These are phyloP conservation scores for Rhinogobius similis DNA, from an alignment of 2,113 vertebrate species.

Conservation along the genomic window DNA sequence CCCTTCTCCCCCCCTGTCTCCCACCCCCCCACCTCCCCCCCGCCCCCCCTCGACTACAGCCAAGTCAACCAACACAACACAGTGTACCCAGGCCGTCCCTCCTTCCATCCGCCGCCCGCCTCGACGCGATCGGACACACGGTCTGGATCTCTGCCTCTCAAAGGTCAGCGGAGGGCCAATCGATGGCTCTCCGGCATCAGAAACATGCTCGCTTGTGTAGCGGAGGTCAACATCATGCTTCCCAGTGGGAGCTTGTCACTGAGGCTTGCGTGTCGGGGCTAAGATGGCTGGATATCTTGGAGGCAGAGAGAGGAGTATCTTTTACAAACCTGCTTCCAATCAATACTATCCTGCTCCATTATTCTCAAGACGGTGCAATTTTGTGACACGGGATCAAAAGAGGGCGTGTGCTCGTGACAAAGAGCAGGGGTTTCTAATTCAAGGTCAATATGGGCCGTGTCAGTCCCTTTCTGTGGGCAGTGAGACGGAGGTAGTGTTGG, in stretches of 20 bases:
- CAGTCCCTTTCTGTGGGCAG: conserved; percentile 32
- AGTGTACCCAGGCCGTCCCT: conserved; percentile 4
- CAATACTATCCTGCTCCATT: conserved; percentile 84
- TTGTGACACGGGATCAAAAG: conserved; percentile 73
- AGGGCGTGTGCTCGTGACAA: conserved; percentile 78
- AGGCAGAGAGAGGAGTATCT: conserved; percentile 81
- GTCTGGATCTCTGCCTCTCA: conserved; percentile 68
- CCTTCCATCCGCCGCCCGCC: conserved; percentile 8
- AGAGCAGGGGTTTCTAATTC: conserved; percentile 78
- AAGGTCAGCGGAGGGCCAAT: conserved; percentile 83
- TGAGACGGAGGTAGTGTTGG: not conserved
- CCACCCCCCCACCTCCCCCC: not conserved
- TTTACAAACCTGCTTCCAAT: conserved; percentile 80
- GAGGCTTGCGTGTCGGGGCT: conserved; percentile 18
- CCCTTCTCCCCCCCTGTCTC: not conserved
- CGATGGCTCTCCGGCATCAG: conserved; percentile 75
- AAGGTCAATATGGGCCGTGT: conserved; percentile 75
- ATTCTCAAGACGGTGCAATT: conserved; percentile 69
- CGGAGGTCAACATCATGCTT: conserved; percentile 41
- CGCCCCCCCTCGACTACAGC: conserved; percentile 9
- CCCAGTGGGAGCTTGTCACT: conserved; percentile 45
- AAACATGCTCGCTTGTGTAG: conserved; percentile 83
- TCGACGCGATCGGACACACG: conserved; percentile 48
- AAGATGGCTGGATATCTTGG: conserved; percentile 30
- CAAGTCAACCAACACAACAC: conserved; percentile 35